phyloP scores from a whole-genome alignment of 2,888 invertebrate genomes.

The Platypus cylindrus region DNA sequence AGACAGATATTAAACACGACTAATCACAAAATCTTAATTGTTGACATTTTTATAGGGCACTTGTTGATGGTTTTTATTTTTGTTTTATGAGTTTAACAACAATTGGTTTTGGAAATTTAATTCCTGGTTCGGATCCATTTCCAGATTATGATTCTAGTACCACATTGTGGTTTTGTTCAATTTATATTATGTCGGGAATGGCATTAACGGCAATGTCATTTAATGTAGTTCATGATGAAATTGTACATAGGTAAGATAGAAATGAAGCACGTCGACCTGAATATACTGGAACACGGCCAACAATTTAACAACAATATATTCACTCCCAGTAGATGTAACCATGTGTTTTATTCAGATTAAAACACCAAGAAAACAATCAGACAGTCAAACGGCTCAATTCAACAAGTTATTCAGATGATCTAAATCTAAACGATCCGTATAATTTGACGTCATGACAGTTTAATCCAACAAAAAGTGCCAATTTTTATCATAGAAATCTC shows the following conservation, averaged over 20 bases:
- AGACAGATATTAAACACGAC: not conserved
- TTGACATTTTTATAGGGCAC: conserved; percentile 35
- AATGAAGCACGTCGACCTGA: too few species aligned
- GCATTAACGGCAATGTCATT: conserved; percentile 85
- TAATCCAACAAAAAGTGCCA: conserved; percentile 35
- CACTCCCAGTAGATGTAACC: too few species aligned
- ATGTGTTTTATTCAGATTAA: conserved; percentile 28
- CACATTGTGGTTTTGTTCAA: conserved; percentile 80
- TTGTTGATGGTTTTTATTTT: conserved; percentile 85
- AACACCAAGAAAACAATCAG: conserved; percentile 50
- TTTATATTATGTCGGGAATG: conserved; percentile 76
- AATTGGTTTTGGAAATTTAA: conserved; percentile 79
- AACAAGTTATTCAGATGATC: conserved; percentile 48
- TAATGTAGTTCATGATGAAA: conserved; percentile 79
- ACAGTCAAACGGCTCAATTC: conserved; percentile 32
- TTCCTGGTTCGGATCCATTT: conserved; percentile 55
- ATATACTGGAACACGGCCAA: not conserved
- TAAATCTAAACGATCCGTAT: conserved; percentile 50
- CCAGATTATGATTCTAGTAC: conserved; percentile 49
- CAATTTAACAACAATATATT: not conserved
- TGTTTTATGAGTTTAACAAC: conserved; percentile 93
- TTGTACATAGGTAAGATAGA: conserved; percentile 51
- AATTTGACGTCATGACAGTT: conserved; percentile 65
- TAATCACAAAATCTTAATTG: not conserved
- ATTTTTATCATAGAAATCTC: conserved; percentile 44